Evolutionary conservation across 2,797 vertebrate species (phyloP).

Genomic region (Pterois miles): DNA sequence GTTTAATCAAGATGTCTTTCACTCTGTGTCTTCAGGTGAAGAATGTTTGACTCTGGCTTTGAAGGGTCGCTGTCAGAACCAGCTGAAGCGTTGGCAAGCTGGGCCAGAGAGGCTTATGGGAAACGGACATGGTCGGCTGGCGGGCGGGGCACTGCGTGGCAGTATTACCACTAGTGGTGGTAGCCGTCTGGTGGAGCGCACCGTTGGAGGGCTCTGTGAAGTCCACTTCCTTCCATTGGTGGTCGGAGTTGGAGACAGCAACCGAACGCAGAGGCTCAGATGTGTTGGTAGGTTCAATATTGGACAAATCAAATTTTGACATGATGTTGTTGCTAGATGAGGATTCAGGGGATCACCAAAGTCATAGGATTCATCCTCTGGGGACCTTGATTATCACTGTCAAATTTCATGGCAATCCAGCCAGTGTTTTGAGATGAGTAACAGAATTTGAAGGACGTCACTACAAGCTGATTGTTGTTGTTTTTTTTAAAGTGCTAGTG

Average conservation of each 20-base stretch:
- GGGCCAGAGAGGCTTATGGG: constrained; percentile 69
- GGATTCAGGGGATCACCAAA: too few relatives aligned
- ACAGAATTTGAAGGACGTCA: neutral
- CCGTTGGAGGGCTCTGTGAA: constrained; percentile 78
- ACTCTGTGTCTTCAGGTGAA: constrained; percentile 69
- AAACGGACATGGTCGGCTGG: constrained; percentile 47
- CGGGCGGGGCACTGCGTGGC: neutral
- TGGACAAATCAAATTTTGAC: too few relatives aligned
- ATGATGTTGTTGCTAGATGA: too few relatives aligned
- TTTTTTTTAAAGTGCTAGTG: too few relatives aligned
- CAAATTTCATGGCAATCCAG: neutral
- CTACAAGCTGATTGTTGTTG: too few relatives aligned
- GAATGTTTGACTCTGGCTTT: constrained; percentile 85
- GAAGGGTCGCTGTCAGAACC: constrained; percentile 87
- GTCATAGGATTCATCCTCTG: neutral
- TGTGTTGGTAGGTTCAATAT: constrained; percentile 81
- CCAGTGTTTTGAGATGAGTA: neutral
- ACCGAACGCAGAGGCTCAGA: constrained; percentile 80
- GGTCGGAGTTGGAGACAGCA: constrained; percentile 77
- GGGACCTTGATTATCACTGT: neutral
- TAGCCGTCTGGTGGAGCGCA: constrained; percentile 58
- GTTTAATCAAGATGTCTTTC: neutral
- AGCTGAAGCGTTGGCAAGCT: constrained; percentile 80
- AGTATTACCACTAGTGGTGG: constrained; percentile 15
- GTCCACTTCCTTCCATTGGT: constrained; percentile 87